Percentiles rank a stretch among this genome's conserved stretches.
These are phyloP conservation scores for Merluccius polli DNA, from an alignment of 2,797 vertebrate genomes.

Conservation along the genomic window DNA sequence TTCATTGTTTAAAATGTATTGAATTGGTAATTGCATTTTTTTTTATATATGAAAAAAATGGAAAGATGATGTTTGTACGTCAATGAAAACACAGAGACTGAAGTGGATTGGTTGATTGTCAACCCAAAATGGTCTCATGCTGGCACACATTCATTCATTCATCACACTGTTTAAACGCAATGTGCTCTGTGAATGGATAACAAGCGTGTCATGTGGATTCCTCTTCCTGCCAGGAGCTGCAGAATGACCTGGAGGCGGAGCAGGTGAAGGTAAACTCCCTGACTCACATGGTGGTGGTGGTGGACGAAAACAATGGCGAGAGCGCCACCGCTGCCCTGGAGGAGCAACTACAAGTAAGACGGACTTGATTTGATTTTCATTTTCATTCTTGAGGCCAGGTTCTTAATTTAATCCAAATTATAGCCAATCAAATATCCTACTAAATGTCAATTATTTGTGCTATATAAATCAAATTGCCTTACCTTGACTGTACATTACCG, in stretches of 20 bases:
- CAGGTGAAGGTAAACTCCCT: conserved; percentile 97
- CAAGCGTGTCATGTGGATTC: conserved; percentile 18
- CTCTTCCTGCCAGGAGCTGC: conserved; percentile 75
- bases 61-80: neutral
- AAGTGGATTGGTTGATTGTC: no score
- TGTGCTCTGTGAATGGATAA: conserved; percentile 39
- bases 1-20: no score
- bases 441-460: neutral
- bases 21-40: no score
- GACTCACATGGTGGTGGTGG: conserved; percentile 98
- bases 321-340: conserved; percentile 87
- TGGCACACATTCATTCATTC: neutral
- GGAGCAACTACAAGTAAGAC: conserved; percentile 87
- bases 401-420: neutral
- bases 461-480: neutral
- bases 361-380: neutral
- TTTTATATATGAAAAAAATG: neutral
- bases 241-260: conserved; percentile 90
- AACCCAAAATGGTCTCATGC: no score
- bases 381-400: neutral
- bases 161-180: neutral
- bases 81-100: no score
- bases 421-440: neutral
- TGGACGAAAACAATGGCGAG: conserved; percentile 93
- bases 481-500: no score